Evolutionary conservation across 2,797 vertebrate species (phyloP).

Genomic region (Champsocephalus gunnari): DNA sequence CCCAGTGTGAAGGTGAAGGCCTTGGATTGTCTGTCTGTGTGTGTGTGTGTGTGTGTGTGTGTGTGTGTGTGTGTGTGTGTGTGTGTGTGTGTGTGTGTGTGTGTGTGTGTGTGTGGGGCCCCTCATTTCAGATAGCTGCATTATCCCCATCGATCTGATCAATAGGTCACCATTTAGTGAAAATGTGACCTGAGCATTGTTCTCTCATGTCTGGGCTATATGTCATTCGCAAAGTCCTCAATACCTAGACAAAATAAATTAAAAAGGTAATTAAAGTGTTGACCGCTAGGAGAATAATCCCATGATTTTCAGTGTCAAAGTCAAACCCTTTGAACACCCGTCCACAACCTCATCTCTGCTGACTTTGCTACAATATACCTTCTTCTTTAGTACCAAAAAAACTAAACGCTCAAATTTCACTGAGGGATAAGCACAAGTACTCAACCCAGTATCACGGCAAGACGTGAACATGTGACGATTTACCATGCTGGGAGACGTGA

Average conservation of each 20-base stretch:
- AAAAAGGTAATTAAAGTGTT: constrained; percentile 9
- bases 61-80: constrained; percentile 14
- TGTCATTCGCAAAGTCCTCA: constrained; percentile 27
- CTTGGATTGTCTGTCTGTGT: not conserved
- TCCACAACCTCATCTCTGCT: constrained; percentile 4
- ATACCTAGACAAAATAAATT: not conserved
- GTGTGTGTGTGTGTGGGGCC: constrained; percentile 14
- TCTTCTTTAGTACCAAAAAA: not conserved
- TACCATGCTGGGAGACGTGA: no score
- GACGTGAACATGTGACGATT: no score
- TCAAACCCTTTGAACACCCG: not conserved
- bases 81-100: not conserved
- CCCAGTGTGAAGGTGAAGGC: constrained; percentile 56
- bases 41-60: constrained; percentile 11
- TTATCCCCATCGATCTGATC: constrained; percentile 42
- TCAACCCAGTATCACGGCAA: no score
- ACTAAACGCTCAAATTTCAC: not conserved
- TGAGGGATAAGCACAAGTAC: no score
- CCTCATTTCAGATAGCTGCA: constrained; percentile 32
- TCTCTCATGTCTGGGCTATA: not conserved
- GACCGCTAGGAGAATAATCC: constrained; percentile 1
- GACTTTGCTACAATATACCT: not conserved
- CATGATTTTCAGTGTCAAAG: constrained; percentile 11
- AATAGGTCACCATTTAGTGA: constrained; percentile 54
- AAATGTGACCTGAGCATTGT: constrained; percentile 34